Evolutionary conservation across 2,797 vertebrate genomes (phyloP), one percentile per base, ranked within the genome.

Genomic region (Apogon talboti): DNA sequence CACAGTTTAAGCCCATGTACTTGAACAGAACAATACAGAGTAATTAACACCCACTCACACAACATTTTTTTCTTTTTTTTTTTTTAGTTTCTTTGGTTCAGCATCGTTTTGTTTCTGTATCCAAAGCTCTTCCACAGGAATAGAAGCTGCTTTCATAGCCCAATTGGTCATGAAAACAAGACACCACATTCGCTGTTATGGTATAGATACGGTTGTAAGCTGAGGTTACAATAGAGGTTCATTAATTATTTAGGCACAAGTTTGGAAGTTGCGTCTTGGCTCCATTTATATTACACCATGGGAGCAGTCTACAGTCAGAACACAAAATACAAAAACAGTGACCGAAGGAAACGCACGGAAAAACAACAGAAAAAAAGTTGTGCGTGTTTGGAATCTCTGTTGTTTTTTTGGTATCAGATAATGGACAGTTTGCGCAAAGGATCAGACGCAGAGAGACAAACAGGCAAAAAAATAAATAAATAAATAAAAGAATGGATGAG

Each of bases 171-270:
- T 59, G 57, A 52, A 45, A 74, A 72, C 63, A 70, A n/a, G 57
- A 58, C 53, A 74, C 51, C 50, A 13, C 33, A 37, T 28, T 18
- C 11, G 12, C 18, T 12, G 15, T 40, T 58, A 24, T 28, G 15
- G n/a, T 60, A 68, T 11, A 61, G 43, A 30, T 68, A 9, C 68
- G 66, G 63, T 37, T 79, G 77, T 19, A 45, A 56, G 58, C 60
- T 79, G 64, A 70, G 56, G 82, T 79, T 61, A 70, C 76, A 75
- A 54, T 11, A 50, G 28, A 24, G 59, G 46, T 13, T 60, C 21
- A 77, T 87, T 40, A 66, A 87, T 82, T 75, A 84, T 89, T 62
- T 6, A 87, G 33, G 53, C n/a, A 48, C 16, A 81, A 78, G 80
- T 74, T 82, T 38, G 30, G n/a, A 81, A 78, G 66, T 74, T 79